Conservation (phyloP, 2,797 vertebrate species). For the Enteromius viviparus region DNA sequence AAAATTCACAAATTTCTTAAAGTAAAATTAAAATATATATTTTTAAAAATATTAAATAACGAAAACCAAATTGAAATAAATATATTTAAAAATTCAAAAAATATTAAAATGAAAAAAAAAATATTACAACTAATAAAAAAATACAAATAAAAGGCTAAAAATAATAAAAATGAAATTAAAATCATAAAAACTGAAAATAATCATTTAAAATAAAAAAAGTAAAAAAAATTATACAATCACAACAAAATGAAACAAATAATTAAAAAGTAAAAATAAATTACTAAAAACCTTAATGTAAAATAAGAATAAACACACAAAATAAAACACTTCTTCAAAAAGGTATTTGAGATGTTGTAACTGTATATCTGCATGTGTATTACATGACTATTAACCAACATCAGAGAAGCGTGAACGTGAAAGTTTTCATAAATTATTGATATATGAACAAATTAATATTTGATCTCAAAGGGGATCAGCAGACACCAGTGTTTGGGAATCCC, state of each 20-base stretch:
- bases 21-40: too few relatives aligned
- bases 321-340: neutral
- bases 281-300: neutral
- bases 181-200: neutral
- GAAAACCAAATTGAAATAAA: neutral
- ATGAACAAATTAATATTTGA: neutral
- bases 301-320: neutral
- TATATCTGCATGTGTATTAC: neutral
- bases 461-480: neutral
- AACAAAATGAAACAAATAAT: neutral
- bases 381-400: neutral
- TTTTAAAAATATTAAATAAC: too few relatives aligned
- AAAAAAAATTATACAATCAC: too few relatives aligned
- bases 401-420: neutral
- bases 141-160: neutral
- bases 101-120: neutral
- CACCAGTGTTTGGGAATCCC: neutral
- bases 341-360: neutral
- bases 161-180: neutral
- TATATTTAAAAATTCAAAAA: neutral
- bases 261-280: neutral
- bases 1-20: too few relatives aligned
- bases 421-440: neutral
- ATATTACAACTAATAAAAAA: neutral
- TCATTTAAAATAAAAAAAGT: too few relatives aligned